These are phyloP conservation scores for Perodicticus potto DNA, from an alignment of 2,797 vertebrate genomes.

Conservation along the genomic window DNA sequence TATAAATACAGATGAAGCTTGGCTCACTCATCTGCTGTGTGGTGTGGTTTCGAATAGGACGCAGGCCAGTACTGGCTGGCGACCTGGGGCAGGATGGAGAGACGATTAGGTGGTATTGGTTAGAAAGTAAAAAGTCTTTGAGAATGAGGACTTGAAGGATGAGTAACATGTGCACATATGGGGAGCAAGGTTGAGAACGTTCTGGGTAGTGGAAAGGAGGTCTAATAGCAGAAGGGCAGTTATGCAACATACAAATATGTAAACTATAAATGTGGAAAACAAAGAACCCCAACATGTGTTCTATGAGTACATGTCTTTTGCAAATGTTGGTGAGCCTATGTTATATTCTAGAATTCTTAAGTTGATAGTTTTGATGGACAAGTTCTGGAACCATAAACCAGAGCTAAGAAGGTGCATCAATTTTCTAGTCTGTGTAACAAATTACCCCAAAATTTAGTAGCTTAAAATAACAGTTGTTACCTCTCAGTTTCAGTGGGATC, in stretches of 20 bases:
- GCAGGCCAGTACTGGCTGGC: too few relatives aligned
- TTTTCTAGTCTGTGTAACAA: neutral
- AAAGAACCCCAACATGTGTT: neutral
- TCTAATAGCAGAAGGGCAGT: neutral
- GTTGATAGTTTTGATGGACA: neutral
- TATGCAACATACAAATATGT: neutral
- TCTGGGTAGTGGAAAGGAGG: neutral
- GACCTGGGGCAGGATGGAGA: neutral
- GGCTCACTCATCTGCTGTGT: too few relatives aligned
- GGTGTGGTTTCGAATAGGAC: too few relatives aligned
- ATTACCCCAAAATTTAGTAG: neutral
- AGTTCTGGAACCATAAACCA: neutral
- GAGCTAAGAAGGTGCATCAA: neutral
- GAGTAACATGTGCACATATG: neutral
- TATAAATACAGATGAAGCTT: too few relatives aligned
- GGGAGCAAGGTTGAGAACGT: neutral
- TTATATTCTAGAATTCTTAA: conserved; percentile 15
- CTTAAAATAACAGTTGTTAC: neutral
- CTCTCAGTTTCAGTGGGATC: neutral
- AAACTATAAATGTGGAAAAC: neutral
- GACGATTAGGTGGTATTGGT: neutral
- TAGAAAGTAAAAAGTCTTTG: neutral
- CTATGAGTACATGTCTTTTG: neutral
- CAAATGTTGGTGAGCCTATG: neutral
- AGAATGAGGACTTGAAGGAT: neutral